phyloP scores from a whole-genome alignment of 2,113 vertebrate species.

The Microcebus griseorufus region DNA sequence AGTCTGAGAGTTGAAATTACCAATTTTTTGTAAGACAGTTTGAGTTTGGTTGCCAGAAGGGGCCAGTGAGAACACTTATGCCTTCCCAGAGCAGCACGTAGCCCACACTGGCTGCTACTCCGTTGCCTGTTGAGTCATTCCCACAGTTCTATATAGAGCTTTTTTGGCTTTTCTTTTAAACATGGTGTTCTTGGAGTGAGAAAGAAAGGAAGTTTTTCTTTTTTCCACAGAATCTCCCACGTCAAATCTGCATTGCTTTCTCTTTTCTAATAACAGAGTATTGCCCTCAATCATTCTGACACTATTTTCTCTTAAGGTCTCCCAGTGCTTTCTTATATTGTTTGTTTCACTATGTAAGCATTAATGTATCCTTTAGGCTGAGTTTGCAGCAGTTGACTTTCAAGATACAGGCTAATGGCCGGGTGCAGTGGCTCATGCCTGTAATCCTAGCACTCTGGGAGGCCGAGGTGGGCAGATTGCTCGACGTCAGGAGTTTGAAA shows the following conservation, averaged over 20 bases:
- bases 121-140: conserved; percentile 73
- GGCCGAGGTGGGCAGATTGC: too few species aligned
- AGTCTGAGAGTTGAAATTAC: conserved; percentile 38
- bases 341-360: conserved; percentile 16
- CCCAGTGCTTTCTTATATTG: conserved; percentile 2
- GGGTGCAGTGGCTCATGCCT: too few species aligned
- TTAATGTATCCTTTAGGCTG: background rate
- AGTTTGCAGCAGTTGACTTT: background rate
- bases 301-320: conserved; percentile 50
- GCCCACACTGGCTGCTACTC: conserved; percentile 61
- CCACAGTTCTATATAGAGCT: conserved; percentile 72
- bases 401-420: background rate
- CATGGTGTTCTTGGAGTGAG: conserved; percentile 74
- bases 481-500: too few species aligned
- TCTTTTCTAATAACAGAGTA: conserved; percentile 38
- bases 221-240: background rate
- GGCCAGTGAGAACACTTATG: conserved; percentile 44
- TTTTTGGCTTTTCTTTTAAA: conserved; percentile 64
- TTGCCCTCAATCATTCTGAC: conserved; percentile 20
- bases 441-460: too few species aligned
- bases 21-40: conserved; percentile 44
- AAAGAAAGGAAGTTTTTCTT: conserved; percentile 55
- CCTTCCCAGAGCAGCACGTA: conserved; percentile 52
- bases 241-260: conserved; percentile 29
- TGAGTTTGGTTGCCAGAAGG: conserved; percentile 44